These are phyloP conservation scores for Cheilosia soror DNA, from an alignment of 2,888 invertebrate genomes.

Conservation along the genomic window DNA sequence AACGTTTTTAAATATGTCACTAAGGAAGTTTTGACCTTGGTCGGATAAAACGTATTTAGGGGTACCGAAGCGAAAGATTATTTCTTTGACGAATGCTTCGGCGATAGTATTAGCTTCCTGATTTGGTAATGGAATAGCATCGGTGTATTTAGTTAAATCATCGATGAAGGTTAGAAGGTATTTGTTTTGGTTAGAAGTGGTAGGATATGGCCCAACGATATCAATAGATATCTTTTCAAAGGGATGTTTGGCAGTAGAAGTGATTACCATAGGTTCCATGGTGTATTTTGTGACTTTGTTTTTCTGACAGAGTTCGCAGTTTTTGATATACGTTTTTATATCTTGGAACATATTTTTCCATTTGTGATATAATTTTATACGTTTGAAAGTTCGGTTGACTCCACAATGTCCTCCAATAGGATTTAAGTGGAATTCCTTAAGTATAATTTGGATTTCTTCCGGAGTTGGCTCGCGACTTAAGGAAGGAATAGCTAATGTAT, in stretches of 20 bases:
- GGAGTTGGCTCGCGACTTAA: not conserved
- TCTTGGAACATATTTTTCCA: too few species aligned
- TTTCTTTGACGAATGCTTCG: not conserved
- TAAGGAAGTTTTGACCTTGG: not conserved
- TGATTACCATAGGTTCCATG: slow-evolving; percentile 1
- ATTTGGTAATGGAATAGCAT: not conserved
- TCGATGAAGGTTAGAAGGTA: not conserved
- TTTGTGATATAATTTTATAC: too few species aligned
- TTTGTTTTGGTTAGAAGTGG: not conserved
- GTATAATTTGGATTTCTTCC: not conserved
- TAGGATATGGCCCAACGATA: not conserved
- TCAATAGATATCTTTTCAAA: not conserved
- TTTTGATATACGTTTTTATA: too few species aligned
- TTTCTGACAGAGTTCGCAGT: too few species aligned
- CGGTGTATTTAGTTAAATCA: not conserved
- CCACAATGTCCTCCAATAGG: not conserved
- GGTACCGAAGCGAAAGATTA: not conserved
- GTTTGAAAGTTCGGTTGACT: not conserved
- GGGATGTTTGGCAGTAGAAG: not conserved
- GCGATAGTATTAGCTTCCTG: not conserved
- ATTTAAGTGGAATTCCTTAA: not conserved
- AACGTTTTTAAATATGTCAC: not conserved
- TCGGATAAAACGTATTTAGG: not conserved
- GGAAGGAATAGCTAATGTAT: not conserved
- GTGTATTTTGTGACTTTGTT: not conserved